Evolutionary conservation across 2,888 invertebrate genomes (phyloP), one percentile per base, ranked within the genome.

Genomic region (Drosophila subsilvestris): DNA sequence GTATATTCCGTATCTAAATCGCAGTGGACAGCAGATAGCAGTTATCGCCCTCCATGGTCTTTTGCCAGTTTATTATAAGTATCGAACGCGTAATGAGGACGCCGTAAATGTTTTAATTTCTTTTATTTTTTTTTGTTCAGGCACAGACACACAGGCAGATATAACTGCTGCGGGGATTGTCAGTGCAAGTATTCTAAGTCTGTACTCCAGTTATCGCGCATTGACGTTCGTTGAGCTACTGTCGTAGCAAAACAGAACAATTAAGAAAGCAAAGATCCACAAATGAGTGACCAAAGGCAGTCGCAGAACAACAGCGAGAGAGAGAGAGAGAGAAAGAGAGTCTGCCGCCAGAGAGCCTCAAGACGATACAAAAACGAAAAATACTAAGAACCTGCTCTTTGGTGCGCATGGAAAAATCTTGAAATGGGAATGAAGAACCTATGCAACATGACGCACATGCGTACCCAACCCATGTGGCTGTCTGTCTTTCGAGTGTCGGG

Each of bases 191-290:
- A 12, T 7, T 7, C 6, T 37, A 2, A n/a, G 49, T 74, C 54
- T 74, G 58, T 83, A 81, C 79, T 82, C 79, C 86, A 82, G 87
- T 81, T 82, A 86, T 86, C 85, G 74, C 81, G 60, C 76, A 65
- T 60, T 79, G 63, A 76, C 69, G 82, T 75, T 63, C 79, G 56
- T 63, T 59, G 67, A 66, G 66, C 74, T 60, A 73, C 74, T 74
- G 74, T 56, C 72, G 37, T 37, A 37, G 37, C 37, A n/a, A 47
- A 58, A 58, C 71, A 73, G 73, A 63, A 71, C 73, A 58, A 54
- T 73, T 61, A 61, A 74, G 73, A 73, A 74, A 73, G 61, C 61
- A 61, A 54, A 74, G 69, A 74, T 57, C 65, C 72, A 72, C 54
- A 72, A 72, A 72, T 58, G 71, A 66, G 72, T 73, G 66, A 73